These are phyloP conservation scores for Drosophila lini DNA, from an alignment of 1,140 invertebrate species.

Conservation along the genomic window DNA sequence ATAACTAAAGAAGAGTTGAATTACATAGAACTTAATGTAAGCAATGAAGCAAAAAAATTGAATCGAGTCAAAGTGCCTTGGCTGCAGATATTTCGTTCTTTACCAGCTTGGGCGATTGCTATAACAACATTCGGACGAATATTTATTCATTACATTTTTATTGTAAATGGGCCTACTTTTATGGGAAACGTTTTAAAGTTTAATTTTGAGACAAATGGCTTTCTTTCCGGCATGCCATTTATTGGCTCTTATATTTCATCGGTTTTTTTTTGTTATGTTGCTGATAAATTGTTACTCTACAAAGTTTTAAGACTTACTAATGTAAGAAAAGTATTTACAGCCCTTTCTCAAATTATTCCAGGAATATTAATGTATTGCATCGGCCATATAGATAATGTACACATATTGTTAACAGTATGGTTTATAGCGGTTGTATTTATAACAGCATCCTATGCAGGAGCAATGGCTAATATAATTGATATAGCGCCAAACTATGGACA, in stretches of 20 bases:
- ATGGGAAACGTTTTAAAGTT: constrained; percentile 89
- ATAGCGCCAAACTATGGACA: constrained; percentile 89
- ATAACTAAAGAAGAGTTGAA: constrained; percentile 89
- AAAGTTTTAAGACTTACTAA: constrained; percentile 87
- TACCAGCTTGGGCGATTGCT: constrained; percentile 92
- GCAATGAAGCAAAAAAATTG: constrained; percentile 84
- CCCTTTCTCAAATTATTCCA: constrained; percentile 89
- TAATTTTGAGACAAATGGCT: constrained; percentile 89
- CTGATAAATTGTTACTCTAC: constrained; percentile 87
- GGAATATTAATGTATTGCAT: constrained; percentile 88
- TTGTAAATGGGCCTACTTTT: constrained; percentile 89
- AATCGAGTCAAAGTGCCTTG: constrained; percentile 87
- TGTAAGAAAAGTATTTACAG: constrained; percentile 89
- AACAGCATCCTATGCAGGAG: constrained; percentile 90
- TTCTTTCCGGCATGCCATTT: constrained; percentile 88
- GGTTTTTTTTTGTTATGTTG: constrained; percentile 89
- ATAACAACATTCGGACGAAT: constrained; percentile 90
- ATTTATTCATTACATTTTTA: constrained; percentile 90
- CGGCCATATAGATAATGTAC: constrained; percentile 88
- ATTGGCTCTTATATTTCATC: constrained; percentile 89
- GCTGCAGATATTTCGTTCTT: constrained; percentile 90
- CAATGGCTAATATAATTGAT: constrained; percentile 91
- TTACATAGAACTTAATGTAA: constrained; percentile 89
- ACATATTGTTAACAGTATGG: constrained; percentile 87
- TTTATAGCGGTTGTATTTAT: constrained; percentile 90